Conservation (phyloP, 2,888 invertebrate species). For the Tachystola acroxantha region DNA sequence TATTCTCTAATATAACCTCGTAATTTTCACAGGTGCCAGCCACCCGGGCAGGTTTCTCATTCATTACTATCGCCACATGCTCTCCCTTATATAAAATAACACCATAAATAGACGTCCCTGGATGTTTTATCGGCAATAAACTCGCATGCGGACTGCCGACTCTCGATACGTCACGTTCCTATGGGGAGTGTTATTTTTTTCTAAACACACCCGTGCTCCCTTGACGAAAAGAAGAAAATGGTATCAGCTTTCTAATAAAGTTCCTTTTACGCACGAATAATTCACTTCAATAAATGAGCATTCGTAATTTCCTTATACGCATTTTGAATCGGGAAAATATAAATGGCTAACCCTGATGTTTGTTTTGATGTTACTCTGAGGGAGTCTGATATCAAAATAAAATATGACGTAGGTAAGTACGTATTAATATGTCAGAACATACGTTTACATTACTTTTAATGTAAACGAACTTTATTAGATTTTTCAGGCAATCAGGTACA, state of each 20-base stretch:
- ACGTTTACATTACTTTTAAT: too few species aligned
- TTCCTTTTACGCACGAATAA: background rate
- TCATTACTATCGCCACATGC: constrained; percentile 59
- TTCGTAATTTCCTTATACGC: too few species aligned
- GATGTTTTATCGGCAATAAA: constrained; percentile 69
- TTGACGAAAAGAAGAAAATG: constrained; percentile 15
- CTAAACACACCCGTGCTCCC: constrained; percentile 14
- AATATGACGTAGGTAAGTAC: too few species aligned
- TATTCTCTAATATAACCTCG: too few species aligned
- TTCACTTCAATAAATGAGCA: constrained; percentile 8
- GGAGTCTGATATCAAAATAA: too few species aligned
- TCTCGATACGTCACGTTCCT: constrained; percentile 54
- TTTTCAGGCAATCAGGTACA: too few species aligned
- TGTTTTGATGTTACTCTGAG: too few species aligned
- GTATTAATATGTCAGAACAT: too few species aligned
- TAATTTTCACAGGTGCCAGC: constrained; percentile 33
- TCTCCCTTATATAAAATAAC: constrained; percentile 51
- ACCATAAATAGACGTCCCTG: constrained; percentile 62
- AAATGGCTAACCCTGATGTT: too few species aligned
- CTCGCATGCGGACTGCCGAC: constrained; percentile 44
- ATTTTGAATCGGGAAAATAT: background rate
- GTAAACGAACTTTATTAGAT: too few species aligned
- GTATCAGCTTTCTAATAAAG: background rate
- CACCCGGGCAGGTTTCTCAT: constrained; percentile 31
- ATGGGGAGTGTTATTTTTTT: constrained; percentile 37